A percentile compares a stretch with the other conserved stretches of the same genome.
Conservation (phyloP, 92 coral and sea anemone genomes). For the Epizoanthus scotinus region DNA sequence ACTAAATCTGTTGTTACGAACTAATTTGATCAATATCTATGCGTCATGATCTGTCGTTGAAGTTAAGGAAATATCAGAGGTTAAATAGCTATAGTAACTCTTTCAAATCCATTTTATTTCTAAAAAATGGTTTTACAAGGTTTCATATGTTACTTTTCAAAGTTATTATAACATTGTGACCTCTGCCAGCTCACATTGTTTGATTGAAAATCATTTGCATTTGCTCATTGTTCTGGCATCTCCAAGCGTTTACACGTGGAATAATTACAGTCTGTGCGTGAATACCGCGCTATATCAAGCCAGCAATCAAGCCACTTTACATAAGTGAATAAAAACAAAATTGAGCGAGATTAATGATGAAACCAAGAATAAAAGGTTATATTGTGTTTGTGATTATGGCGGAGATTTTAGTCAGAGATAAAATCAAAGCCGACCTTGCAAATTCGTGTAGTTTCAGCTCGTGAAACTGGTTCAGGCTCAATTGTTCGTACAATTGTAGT, state of each 20-base stretch:
- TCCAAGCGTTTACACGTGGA: constrained; percentile 34
- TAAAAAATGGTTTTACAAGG: background rate
- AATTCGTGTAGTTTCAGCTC: no score
- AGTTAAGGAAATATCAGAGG: no score
- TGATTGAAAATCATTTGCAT: background rate
- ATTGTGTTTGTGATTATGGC: background rate
- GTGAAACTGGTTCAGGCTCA: no score
- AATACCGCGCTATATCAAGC: background rate
- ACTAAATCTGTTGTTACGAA: no score
- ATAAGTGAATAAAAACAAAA: constrained; percentile 2
- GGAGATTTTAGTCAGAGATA: background rate
- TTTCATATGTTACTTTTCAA: background rate
- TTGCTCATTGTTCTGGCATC: background rate
- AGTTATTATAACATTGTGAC: background rate
- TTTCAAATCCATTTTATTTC: background rate
- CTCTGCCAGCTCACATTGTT: background rate
- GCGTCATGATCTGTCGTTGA: no score
- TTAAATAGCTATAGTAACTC: no score
- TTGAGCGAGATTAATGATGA: background rate
- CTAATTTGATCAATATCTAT: no score
- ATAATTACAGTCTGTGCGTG: constrained; percentile 23
- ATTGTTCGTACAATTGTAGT: no score
- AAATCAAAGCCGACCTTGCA: background rate
- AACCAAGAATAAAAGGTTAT: background rate
- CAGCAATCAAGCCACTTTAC: background rate